These are phyloP conservation scores for Zelostemma sp. DNA, from an alignment of 1,140 invertebrate species.

Conservation along the genomic window DNA sequence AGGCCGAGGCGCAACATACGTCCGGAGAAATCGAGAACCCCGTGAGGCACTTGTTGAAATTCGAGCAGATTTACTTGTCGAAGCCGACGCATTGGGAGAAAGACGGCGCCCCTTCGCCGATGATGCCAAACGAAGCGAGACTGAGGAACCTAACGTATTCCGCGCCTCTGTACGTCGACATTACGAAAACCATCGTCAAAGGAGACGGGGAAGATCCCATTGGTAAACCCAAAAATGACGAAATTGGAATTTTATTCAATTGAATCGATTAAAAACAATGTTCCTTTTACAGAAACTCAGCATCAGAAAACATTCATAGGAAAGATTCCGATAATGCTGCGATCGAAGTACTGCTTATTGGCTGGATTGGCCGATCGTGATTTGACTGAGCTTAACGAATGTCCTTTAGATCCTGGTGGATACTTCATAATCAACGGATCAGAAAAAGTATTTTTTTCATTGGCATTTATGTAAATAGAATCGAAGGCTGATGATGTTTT, in stretches of 20 bases:
- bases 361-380: slow-evolving; percentile 95
- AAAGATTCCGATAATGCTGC: slow-evolving; percentile 99
- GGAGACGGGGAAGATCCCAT: slow-evolving; percentile 71
- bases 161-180: slow-evolving; percentile 97
- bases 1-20: slow-evolving; percentile 96
- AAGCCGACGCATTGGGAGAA: slow-evolving; percentile 99
- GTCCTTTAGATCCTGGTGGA: slow-evolving; percentile 97
- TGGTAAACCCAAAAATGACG: slow-evolving; percentile 79
- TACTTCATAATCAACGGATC: slow-evolving; percentile 98
- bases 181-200: slow-evolving; percentile 85
- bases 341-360: slow-evolving; percentile 95
- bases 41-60: slow-evolving; percentile 90
- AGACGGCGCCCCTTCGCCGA: slow-evolving; percentile 96
- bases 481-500: neutral
- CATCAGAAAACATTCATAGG: slow-evolving; percentile 97
- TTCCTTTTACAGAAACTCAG: slow-evolving; percentile 67
- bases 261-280: slow-evolving; percentile 38
- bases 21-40: slow-evolving; percentile 92
- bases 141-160: slow-evolving; percentile 92
- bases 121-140: slow-evolving; percentile 99
- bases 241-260: too few relatives aligned
- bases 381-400: slow-evolving; percentile 98
- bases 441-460: slow-evolving; percentile 80
- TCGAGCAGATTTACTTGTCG: slow-evolving; percentile 98
- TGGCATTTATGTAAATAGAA: neutral